Evolutionary conservation across 2,113 vertebrate species (phyloP).

Genomic region (Istiophorus platypterus): DNA sequence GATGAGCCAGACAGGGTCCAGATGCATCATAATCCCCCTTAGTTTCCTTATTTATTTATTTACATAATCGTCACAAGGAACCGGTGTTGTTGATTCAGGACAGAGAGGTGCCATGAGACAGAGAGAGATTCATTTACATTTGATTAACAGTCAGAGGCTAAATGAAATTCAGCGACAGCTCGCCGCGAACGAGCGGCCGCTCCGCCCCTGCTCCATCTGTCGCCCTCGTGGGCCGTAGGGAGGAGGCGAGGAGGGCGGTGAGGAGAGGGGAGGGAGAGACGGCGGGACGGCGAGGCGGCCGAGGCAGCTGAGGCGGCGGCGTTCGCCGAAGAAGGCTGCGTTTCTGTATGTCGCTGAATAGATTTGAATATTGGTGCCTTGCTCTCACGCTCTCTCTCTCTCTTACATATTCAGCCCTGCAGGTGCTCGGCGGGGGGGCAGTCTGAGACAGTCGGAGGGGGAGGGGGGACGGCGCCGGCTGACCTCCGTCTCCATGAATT

Average conservation of each 20-base stretch:
- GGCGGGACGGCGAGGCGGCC: neutral
- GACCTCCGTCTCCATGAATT: conserved; percentile 9
- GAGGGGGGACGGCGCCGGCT: neutral
- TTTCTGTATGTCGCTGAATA: conserved; percentile 3
- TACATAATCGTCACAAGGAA: too few species aligned
- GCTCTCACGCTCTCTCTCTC: neutral
- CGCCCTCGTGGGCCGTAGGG: neutral
- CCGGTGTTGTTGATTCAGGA: neutral
- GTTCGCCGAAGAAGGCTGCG: neutral
- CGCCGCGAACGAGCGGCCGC: conserved; percentile 9
- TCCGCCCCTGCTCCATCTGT: conserved; percentile 64
- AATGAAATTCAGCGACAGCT: conserved; percentile 57
- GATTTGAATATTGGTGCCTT: neutral
- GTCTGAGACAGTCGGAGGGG: conserved; percentile 25
- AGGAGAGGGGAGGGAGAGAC: neutral
- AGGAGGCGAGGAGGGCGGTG: neutral
- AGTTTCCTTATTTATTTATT: too few species aligned
- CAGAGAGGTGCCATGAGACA: too few species aligned
- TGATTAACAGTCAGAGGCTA: conserved; percentile 23
- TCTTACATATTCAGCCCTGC: conserved; percentile 5
- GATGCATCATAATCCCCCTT: neutral
- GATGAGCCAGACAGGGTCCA: neutral
- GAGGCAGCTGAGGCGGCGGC: conserved; percentile 11
- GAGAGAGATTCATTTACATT: conserved; percentile 10
- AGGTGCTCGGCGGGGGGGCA: conserved; percentile 26